Evolutionary conservation across 37 sponge, comb jelly and placozoan species (phyloP), one percentile per base, ranked within the genome.

Genomic region (Spongia lamella): DNA sequence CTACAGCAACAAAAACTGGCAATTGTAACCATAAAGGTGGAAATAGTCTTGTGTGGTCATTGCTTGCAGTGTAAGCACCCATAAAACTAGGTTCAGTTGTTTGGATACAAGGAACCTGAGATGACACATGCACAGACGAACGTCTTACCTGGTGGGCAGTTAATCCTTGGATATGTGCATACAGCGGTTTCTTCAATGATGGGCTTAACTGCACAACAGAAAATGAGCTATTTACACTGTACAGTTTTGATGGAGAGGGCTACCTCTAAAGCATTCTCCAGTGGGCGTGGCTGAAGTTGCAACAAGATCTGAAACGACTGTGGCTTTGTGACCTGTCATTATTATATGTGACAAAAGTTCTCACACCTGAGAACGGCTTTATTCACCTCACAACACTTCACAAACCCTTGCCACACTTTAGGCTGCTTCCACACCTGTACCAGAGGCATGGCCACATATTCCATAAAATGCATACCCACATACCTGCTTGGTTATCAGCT

Each of bases 321-420:
- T 7, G 97, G 93, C 68, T 92, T 93, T 1, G 91, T 87, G 17
- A 86, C 63, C 96, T 94, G 54, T n/a, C 17, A 33, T 31, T 0
- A 16, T 25, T 14, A 24, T 32, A 37, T n/a, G n/a, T n/a, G n/a
- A n/a, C n/a, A 43, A 5, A 58, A 58, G 61, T 30, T 14, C 6
- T 14, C 61, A 25, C 30, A 43, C 9, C 47, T 13, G 5, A 43
- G 7, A 43, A 13, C 47, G 5, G 47, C 47, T 13, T 43, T 70
- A 34, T 77, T 61, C 37, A 84, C 95, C 82, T 92, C 86, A 85
- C 94, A 95, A 51, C 99, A 98, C 61, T 90, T 96, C 61, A 98
- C 71, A 39, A 98, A 98, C 6, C 99, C 99, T 71, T 95, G 93
- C 99, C 99, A 98, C 47, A 98, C 86, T 55, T 89, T 95, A 2